Evolutionary conservation across 2,888 invertebrate species (phyloP), one percentile per base, ranked within the genome.

Genomic region (Selenia dentaria): DNA sequence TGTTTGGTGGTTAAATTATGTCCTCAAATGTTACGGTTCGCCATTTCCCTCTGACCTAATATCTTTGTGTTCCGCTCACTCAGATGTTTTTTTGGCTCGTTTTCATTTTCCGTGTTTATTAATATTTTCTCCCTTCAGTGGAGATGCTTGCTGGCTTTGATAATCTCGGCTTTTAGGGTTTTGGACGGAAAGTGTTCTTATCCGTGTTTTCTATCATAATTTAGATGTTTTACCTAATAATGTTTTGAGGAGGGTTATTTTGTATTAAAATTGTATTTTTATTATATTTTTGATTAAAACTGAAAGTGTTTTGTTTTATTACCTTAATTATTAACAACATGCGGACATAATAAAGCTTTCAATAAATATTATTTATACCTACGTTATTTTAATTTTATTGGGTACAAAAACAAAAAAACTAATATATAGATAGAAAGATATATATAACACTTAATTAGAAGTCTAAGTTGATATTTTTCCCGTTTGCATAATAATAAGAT

Each of bases 1-100:
- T 77, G 75, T 74, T 71, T 62, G 62, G 55, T 60, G 62, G 65
- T 64, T 63, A 72, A 79, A 79, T 79, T 78, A 79, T 79, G 64
- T 72, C 65, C 69, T 67, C 71, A 67, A 63, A 68, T 64, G 67
- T 67, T 68, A 74, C 69, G 67, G 65, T 60, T 62, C 59, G 64
- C 60, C 54, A 59, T 66, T 74, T 69, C 63, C 70, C 66, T 68
- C 69, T 73, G 68, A 70, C 69, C 74, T 70, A 62, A 62, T 64
- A 65, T 66, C 67, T 64, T 58, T 60, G 58, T 60, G 51, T 57
- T 53, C 51, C 47, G 48, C 45, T 50, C 52, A 39, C 47, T 58
- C 51, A 54, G 51, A 50, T 54, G 49, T 51, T 42, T 48, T 56
- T 43, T 46, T 34, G 53, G 40, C 50, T 56, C 49, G 51, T 62